A percentile compares a stretch with the other conserved stretches of the same genome.
phyloP scores from a whole-genome alignment of 2,797 vertebrate genomes.

The Alfaro cultratus region DNA sequence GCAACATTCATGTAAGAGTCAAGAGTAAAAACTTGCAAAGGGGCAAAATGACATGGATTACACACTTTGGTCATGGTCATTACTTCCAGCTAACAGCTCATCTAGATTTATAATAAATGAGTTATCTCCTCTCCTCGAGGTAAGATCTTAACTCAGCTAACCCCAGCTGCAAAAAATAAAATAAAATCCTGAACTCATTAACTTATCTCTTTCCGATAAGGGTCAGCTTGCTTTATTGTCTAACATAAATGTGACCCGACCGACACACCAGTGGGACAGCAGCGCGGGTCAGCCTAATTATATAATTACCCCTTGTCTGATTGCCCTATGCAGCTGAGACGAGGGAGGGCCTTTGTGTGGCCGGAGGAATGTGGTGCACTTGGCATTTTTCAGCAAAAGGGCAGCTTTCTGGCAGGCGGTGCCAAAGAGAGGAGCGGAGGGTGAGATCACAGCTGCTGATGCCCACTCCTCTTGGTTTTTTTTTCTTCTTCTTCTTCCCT shows the following conservation, averaged over 20 bases:
- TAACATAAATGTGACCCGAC: constrained; percentile 65
- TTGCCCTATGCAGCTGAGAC: constrained; percentile 72
- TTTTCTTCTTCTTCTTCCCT: constrained; percentile 38
- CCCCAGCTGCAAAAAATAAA: background rate
- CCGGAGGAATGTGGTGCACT: constrained; percentile 78
- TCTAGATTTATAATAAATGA: background rate
- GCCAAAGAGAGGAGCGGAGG: constrained; percentile 69
- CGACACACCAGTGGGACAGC: constrained; percentile 69
- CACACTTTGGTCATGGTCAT: background rate
- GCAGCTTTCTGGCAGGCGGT: constrained; percentile 77
- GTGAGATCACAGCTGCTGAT: constrained; percentile 80
- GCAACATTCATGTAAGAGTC: background rate
- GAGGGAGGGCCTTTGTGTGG: constrained; percentile 78
- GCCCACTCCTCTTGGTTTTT: constrained; percentile 73
- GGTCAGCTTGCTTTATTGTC: constrained; percentile 67
- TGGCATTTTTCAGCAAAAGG: constrained; percentile 85
- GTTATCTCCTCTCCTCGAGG: background rate
- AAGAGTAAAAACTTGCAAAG: background rate
- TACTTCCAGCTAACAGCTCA: background rate
- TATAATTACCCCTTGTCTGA: constrained; percentile 81
- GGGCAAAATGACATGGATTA: background rate
- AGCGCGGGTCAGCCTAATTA: constrained; percentile 69
- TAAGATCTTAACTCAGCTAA: background rate
- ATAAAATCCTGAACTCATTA: background rate
- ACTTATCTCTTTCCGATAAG: constrained; percentile 50